Evolutionary conservation across 2,888 invertebrate species (phyloP).

Genomic region (Axea sp.): DNA sequence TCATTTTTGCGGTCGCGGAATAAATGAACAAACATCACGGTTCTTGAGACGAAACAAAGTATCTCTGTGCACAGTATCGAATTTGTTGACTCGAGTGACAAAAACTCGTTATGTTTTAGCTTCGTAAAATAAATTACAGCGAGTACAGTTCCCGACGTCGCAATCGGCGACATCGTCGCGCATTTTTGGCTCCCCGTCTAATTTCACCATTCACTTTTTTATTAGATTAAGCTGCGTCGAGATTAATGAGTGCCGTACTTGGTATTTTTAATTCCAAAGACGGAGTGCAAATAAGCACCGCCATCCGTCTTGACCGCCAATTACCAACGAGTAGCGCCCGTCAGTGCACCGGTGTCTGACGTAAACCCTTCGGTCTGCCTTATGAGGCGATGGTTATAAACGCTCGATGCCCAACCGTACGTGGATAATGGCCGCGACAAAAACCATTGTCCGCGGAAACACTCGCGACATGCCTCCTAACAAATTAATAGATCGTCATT

Average conservation of each 20-base stretch:
- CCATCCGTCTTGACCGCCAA: conserved; percentile 77
- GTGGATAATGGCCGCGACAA: conserved; percentile 32
- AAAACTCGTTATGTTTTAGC: no score
- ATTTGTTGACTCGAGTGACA: no score
- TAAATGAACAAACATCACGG: no score
- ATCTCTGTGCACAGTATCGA: no score
- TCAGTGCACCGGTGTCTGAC: conserved; percentile 17
- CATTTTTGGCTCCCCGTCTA: conserved; percentile 58
- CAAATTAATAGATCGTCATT: conserved; percentile 38
- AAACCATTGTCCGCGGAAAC: conserved; percentile 34
- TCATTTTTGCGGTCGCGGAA: no score
- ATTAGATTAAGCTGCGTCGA: no score
- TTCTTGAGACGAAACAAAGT: no score
- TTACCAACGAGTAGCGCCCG: conserved; percentile 68
- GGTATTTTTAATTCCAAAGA: conserved; percentile 77
- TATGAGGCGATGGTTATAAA: conserved; percentile 47
- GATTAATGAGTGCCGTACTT: conserved; percentile 77
- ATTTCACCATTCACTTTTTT: conserved; percentile 61
- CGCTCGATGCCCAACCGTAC: conserved; percentile 6
- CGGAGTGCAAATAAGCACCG: conserved; percentile 77
- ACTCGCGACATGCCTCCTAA: background rate
- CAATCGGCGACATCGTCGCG: conserved; percentile 72
- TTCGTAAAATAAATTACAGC: no score
- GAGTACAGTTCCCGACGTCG: no score
- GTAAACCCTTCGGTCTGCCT: conserved; percentile 45